Evolutionary conservation across 2,113 vertebrate species (phyloP), one percentile per base, ranked within the genome.

Genomic region (Tautogolabrus adspersus): DNA sequence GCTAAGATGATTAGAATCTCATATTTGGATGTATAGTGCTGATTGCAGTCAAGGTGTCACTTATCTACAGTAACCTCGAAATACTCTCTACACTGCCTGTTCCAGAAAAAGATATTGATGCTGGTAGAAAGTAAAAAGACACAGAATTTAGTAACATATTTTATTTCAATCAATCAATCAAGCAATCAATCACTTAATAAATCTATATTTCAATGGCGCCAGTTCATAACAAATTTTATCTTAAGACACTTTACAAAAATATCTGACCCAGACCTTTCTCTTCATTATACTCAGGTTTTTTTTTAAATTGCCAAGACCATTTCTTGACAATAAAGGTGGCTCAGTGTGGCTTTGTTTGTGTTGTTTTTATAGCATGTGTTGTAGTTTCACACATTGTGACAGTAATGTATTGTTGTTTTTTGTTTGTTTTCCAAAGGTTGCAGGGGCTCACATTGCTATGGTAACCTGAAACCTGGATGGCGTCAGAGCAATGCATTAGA

Each of bases 371-470:
- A 34, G 18, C 11, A 47, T 58, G 5, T 62, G 34, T 47, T 34
- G 12, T 66, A 37, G 16, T 51, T 55, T 64, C 22, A 74, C 49
- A 67, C 40, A 16, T 6, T 8, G 19, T 65, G 49, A 63, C 19
- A 56, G 40, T 21, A 26, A 19, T 42, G 15, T 38, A 11, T 21
- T 59, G 54, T 66, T 42, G 40, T 51, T 69, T 70, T 70, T 26
- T 70, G 52, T 72, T 77, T 69, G 37, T 67, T 68, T 66, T 75
- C 72, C 73, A 70, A 38, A 65, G 67, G 73, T 52, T 60, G 30
- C 37, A 72, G 58, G 51, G 62, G 66, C 74, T 88, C 19, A 10
- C 8, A 80, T 91, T 64, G 56, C 84, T 72, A 89, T 91, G 83
- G 86, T 62, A 88, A 91, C 89, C 44, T 49, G 40, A 77, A 84